Base-by-base conservation (phyloP, 1,140 invertebrate species). In the Schmidtea mediterranea region DNA sequence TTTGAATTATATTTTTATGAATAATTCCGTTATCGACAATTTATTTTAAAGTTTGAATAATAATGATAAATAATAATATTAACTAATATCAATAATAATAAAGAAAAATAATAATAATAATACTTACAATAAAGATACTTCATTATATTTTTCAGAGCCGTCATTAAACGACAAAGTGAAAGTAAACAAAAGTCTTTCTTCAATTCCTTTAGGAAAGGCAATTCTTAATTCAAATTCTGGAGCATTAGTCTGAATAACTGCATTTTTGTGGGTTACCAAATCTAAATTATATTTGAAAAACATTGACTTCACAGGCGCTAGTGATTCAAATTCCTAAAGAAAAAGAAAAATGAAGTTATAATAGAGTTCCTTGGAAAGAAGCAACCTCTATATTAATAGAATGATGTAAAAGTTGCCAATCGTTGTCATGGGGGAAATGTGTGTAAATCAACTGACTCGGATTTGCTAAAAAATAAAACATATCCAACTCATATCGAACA, bases 261-360 rank as follows among this genome's bases (percentile, higher is more conserved):
- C 62, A 13, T 61, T 60, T 18, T 58, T 45, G 50, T 65, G 60
- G 38, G 58, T 62, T 12, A 62, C 56, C 55, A 66, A 62, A 51
- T 65, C 61, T 21, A 66, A 54, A 23, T 60, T 60, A 52, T 65
- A 63, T 49, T 65, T 65, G 57, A 66, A 66, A 55, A 66, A 66
- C 46, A 61, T 59, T 23, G 61, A 61, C 46, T 66, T 66, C 55
- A 66, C 63, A 49, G 63, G 63, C 1, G 63, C 62, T 52, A 65
- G 60, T 49, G 61, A 59, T 52, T 66, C 64, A 56, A 66, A 66
- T 53, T 66, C 63, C 36, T 60, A 55, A 38, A 40, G 15, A 40
- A 37, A 10, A 37, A 37, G n/a, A n/a, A n/a, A n/a, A n/a, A n/a
- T n/a, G n/a, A n/a, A n/a, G n/a, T n/a, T n/a, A n/a, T n/a, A n/a